Conservation (phyloP, 2,888 invertebrate genomes). For the Drosophila helvetica region DNA sequence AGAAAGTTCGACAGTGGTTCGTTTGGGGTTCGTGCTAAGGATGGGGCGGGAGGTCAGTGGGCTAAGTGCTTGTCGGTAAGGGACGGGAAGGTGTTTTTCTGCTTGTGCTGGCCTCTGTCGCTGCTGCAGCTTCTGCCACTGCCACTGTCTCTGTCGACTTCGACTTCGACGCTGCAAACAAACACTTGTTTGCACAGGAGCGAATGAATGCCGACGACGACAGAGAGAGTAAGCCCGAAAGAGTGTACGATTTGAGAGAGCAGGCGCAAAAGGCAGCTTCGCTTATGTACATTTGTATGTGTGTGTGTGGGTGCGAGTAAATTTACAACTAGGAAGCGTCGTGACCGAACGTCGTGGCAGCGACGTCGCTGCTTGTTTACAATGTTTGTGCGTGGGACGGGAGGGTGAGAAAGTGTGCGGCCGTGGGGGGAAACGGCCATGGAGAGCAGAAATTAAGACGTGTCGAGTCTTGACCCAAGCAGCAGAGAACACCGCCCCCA, state of each 20-base stretch:
- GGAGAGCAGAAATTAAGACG: constrained; percentile 66
- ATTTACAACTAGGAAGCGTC: constrained; percentile 74
- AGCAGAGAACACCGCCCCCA: constrained; percentile 49
- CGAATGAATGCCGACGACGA: constrained; percentile 40
- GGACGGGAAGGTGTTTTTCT: constrained; percentile 18
- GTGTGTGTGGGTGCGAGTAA: constrained; percentile 23
- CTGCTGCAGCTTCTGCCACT: constrained; percentile 13
- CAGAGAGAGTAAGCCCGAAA: background rate
- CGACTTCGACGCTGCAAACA: constrained; percentile 60
- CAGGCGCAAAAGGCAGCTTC: constrained; percentile 35
- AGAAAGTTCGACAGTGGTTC: constrained; percentile 46
- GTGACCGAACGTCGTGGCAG: constrained; percentile 9
- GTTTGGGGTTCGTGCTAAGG: background rate
- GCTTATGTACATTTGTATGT: constrained; percentile 1
- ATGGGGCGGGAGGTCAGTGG: constrained; percentile 19
- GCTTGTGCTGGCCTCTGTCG: constrained; percentile 3
- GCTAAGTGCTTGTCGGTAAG: constrained; percentile 47
- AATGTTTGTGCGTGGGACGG: constrained; percentile 57
- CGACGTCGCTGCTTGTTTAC: constrained; percentile 68
- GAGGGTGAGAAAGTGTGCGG: constrained; percentile 2
- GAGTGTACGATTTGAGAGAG: constrained; percentile 40
- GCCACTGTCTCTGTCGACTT: too few species aligned
- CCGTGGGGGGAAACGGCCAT: constrained; percentile 29
- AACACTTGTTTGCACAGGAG: constrained; percentile 80
- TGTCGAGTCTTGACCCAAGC: constrained; percentile 68